A percentile compares a stretch with the other conserved stretches of the same genome.
Conservation (phyloP, 2,797 vertebrate species). For the Chrosomus eos region DNA sequence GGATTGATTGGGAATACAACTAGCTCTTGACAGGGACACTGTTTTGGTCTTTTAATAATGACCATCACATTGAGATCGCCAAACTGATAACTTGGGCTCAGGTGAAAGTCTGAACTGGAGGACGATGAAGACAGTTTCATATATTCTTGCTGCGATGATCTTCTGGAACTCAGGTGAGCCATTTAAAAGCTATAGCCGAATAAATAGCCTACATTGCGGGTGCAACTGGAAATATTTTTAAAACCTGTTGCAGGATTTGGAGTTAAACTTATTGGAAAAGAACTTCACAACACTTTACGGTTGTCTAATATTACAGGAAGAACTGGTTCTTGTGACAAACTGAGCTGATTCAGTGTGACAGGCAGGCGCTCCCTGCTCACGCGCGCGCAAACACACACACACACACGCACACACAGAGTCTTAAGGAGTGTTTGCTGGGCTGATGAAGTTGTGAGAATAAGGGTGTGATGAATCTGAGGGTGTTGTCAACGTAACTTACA, state of each 20-base stretch:
- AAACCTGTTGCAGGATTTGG: conserved; percentile 21
- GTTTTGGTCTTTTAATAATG: conserved; percentile 21
- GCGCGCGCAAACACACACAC: conserved; percentile 3
- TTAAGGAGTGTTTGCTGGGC: conserved; percentile 1
- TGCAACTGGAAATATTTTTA: not conserved
- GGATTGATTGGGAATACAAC: not conserved
- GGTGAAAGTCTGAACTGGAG: conserved; percentile 28
- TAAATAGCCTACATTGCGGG: not conserved
- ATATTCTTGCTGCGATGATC: conserved; percentile 44
- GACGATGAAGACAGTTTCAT: conserved; percentile 55
- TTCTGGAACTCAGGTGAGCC: conserved; percentile 54
- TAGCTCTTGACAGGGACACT: not conserved
- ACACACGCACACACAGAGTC: not conserved
- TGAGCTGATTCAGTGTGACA: conserved; percentile 55
- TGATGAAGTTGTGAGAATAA: conserved; percentile 12
- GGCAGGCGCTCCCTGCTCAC: conserved; percentile 23
- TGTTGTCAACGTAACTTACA: conserved; percentile 22
- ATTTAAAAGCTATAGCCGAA: not conserved
- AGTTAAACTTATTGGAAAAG: conserved; percentile 10
- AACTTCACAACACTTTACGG: conserved; percentile 60
- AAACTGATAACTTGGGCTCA: conserved; percentile 14
- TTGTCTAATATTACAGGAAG: conserved; percentile 73
- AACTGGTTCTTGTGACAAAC: conserved; percentile 75
- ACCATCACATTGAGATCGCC: conserved; percentile 1
- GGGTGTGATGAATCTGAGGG: conserved; percentile 26